These are phyloP conservation scores for Hydrotaea diabolus DNA, from an alignment of 2,888 invertebrate species.

Conservation along the genomic window DNA sequence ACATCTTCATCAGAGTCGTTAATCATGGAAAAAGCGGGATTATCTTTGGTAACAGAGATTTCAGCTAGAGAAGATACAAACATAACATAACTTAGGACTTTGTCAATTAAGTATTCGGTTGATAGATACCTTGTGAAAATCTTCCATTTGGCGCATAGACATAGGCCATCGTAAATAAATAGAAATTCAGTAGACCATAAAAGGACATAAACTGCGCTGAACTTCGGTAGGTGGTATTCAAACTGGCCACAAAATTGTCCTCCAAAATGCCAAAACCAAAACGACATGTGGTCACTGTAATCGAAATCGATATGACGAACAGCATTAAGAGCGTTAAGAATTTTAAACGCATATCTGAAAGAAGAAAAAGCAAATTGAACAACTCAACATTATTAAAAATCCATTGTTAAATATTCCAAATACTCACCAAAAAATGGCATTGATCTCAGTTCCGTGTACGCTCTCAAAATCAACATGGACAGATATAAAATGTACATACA, in stretches of 20 bases:
- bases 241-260: constrained; percentile 95
- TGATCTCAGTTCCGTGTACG: constrained; percentile 95
- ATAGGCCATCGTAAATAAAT: constrained; percentile 95
- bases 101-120: not conserved
- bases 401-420: not conserved
- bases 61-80: constrained; percentile 82
- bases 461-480: constrained; percentile 90
- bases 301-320: constrained; percentile 88
- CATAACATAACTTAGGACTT: not conserved
- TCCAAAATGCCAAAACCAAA: constrained; percentile 95
- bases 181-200: constrained; percentile 96
- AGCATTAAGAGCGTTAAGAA: constrained; percentile 93
- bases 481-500: constrained; percentile 93
- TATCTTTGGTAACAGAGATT: constrained; percentile 95
- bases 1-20: constrained; percentile 99
- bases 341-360: constrained; percentile 92
- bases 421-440: constrained; percentile 98
- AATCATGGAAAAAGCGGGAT: constrained; percentile 98
- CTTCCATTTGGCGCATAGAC: constrained; percentile 94
- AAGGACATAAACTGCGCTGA: constrained; percentile 98
- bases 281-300: constrained; percentile 88
- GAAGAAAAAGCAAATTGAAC: constrained; percentile 6
- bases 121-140: constrained; percentile 88
- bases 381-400: not conserved
- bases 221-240: constrained; percentile 93